Percentiles rank a stretch among this genome's conserved stretches.
Conservation (phyloP, 2,113 vertebrate species). For the Scomber japonicus region DNA sequence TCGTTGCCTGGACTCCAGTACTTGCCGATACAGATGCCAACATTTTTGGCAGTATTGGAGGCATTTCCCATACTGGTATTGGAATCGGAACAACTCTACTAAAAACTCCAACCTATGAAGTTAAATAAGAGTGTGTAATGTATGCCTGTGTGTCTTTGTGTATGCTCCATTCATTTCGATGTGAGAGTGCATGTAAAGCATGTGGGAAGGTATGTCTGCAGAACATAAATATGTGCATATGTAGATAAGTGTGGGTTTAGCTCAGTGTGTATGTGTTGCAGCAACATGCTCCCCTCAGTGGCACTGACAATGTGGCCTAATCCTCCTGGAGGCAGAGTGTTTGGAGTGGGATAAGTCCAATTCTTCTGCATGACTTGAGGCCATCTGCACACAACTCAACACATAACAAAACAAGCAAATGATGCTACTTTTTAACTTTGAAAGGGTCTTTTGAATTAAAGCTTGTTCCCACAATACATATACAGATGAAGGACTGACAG, state of each 20-base stretch:
- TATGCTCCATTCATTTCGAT: not conserved
- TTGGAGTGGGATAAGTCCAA: slow-evolving; percentile 64
- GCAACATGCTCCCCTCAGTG: slow-evolving; percentile 26
- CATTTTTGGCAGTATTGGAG: too few relatives aligned
- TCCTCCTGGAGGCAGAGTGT: slow-evolving; percentile 61
- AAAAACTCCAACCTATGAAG: slow-evolving; percentile 19
- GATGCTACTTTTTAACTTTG: slow-evolving; percentile 6
- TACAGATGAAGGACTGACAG: not conserved
- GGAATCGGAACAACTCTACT: too few relatives aligned
- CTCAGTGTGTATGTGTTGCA: slow-evolving; percentile 10
- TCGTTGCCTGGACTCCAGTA: too few relatives aligned
- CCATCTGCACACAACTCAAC: slow-evolving; percentile 65
- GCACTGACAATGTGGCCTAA: slow-evolving; percentile 32
- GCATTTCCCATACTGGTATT: too few relatives aligned
- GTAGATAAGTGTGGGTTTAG: slow-evolving; percentile 42
- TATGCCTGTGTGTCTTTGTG: not conserved
- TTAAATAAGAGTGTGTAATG: slow-evolving; percentile 8
- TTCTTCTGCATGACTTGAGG: slow-evolving; percentile 67
- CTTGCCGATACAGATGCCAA: too few relatives aligned
- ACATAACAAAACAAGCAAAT: slow-evolving; percentile 36
- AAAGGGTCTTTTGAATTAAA: slow-evolving; percentile 20
- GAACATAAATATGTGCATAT: slow-evolving; percentile 40
- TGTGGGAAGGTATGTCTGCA: slow-evolving; percentile 32
- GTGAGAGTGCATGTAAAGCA: not conserved
- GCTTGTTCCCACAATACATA: not conserved